Percentiles rank a stretch among this genome's conserved stretches.
Conservation (phyloP, 1,140 invertebrate species). For the Plodia interpunctella region DNA sequence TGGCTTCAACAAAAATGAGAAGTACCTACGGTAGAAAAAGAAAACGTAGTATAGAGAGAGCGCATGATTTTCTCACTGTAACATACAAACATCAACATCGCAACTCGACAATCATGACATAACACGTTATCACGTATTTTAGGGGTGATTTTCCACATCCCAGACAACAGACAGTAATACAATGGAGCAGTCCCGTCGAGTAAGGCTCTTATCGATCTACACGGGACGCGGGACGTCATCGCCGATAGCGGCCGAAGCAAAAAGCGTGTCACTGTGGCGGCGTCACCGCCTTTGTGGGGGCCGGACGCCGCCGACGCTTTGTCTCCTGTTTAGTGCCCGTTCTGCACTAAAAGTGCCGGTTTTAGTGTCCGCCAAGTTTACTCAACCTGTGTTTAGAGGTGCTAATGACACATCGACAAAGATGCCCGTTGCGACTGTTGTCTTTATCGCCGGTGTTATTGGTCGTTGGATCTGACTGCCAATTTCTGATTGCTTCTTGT, state of each 20-base stretch:
- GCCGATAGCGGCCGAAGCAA: conserved; percentile 68
- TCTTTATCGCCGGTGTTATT: conserved; percentile 9
- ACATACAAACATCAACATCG: not conserved
- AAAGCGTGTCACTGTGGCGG: conserved; percentile 73
- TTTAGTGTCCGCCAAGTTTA: conserved; percentile 51
- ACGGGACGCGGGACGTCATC: conserved; percentile 61
- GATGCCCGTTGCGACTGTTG: conserved; percentile 7
- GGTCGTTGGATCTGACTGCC: no score
- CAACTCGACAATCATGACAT: conserved; percentile 20
- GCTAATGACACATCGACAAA: conserved; percentile 19
- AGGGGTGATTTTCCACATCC: conserved; percentile 68
- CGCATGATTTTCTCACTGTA: no score
- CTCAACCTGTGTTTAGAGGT: conserved; percentile 26
- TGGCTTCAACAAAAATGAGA: no score
- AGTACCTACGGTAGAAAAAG: no score
- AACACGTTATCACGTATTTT: conserved; percentile 39
- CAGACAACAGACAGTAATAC: conserved; percentile 65
- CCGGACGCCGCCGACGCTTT: conserved; percentile 66
- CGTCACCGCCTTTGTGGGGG: conserved; percentile 69
- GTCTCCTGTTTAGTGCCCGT: conserved; percentile 62
- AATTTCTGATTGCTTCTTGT: no score
- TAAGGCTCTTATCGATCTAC: conserved; percentile 72
- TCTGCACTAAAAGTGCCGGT: conserved; percentile 56
- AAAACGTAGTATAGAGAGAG: no score
- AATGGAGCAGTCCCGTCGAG: conserved; percentile 68